A percentile compares a stretch with the other conserved stretches of the same genome.
phyloP scores from a whole-genome alignment of 2,888 invertebrate species.

The Dorcus parallelipipedus region DNA sequence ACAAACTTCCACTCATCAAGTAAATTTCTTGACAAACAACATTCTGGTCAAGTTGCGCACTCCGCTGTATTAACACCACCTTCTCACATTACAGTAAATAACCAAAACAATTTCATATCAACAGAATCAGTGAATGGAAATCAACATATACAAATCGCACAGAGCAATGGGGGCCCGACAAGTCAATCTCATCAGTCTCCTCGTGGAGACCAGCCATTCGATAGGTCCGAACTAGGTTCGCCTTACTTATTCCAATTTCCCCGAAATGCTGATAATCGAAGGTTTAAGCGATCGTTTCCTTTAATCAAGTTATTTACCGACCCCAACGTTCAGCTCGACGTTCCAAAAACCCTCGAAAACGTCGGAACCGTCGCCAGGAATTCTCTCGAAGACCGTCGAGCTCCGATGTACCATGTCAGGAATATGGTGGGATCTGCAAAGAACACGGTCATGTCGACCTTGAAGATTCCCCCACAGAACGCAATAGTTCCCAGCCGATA shows the following conservation, averaged over 20 bases:
- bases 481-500: conserved; percentile 42
- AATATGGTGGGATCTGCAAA: conserved; percentile 42
- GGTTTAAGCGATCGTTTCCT: conserved; percentile 20
- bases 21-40: too few relatives aligned
- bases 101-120: not conserved
- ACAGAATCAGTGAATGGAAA: not conserved
- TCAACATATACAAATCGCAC: not conserved
- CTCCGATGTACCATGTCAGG: conserved; percentile 43
- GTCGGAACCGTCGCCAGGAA: conserved; percentile 40
- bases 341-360: conserved; percentile 45
- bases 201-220: too few relatives aligned
- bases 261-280: too few relatives aligned
- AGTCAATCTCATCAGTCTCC: too few relatives aligned
- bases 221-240: too few relatives aligned
- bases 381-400: conserved; percentile 41
- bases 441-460: conserved; percentile 39
- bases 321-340: conserved; percentile 40
- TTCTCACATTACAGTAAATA: not conserved
- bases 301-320: conserved; percentile 30
- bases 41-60: too few relatives aligned
- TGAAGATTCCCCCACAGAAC: conserved; percentile 42
- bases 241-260: too few relatives aligned
- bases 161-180: too few relatives aligned
- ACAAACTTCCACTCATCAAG: too few relatives aligned
- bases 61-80: too few relatives aligned